phyloP scores from a whole-genome alignment of 92 coral and sea anemone species.

The Desmophyllum pertusum region DNA sequence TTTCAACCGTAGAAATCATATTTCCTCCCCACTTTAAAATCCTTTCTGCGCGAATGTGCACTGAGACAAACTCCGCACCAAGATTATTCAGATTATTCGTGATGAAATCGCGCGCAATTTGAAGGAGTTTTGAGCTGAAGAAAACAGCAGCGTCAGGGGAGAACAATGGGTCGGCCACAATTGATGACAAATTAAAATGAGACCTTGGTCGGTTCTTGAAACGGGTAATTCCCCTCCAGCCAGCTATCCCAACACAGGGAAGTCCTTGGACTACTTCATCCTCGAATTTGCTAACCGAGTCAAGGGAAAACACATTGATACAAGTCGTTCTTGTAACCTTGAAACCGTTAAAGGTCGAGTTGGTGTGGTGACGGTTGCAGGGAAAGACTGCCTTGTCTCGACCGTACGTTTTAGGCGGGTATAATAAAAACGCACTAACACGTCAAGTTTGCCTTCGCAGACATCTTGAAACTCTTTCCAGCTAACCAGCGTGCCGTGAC shows the following conservation, averaged over 20 bases:
- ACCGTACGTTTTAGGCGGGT: slow-evolving; percentile 54
- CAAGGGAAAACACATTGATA: slow-evolving; percentile 67
- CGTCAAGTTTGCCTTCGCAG: slow-evolving; percentile 72
- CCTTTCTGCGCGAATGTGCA: slow-evolving; percentile 84
- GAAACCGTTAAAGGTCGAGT: background rate
- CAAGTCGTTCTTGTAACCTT: slow-evolving; percentile 15
- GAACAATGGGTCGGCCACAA: slow-evolving; percentile 45
- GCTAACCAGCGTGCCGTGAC: slow-evolving; percentile 71
- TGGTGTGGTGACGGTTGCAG: slow-evolving; percentile 37
- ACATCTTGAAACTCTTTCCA: slow-evolving; percentile 73
- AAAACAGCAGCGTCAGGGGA: slow-evolving; percentile 56
- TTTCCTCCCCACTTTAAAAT: slow-evolving; percentile 40
- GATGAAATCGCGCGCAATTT: slow-evolving; percentile 69
- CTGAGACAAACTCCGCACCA: slow-evolving; percentile 67
- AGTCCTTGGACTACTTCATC: slow-evolving; percentile 66
- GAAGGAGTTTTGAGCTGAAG: slow-evolving; percentile 69
- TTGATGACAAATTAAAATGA: slow-evolving; percentile 66
- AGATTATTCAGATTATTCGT: slow-evolving; percentile 50
- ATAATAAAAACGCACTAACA: slow-evolving; percentile 78
- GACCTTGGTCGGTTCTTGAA: slow-evolving; percentile 35
- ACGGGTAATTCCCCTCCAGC: slow-evolving; percentile 98
- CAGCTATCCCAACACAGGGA: slow-evolving; percentile 80
- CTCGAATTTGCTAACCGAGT: slow-evolving; percentile 78
- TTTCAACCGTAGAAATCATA: background rate
- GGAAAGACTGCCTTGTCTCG: slow-evolving; percentile 56